Evolutionary conservation across 1,140 invertebrate species (phyloP), one percentile per base, ranked within the genome.

Genomic region (Drosophila ambigua): DNA sequence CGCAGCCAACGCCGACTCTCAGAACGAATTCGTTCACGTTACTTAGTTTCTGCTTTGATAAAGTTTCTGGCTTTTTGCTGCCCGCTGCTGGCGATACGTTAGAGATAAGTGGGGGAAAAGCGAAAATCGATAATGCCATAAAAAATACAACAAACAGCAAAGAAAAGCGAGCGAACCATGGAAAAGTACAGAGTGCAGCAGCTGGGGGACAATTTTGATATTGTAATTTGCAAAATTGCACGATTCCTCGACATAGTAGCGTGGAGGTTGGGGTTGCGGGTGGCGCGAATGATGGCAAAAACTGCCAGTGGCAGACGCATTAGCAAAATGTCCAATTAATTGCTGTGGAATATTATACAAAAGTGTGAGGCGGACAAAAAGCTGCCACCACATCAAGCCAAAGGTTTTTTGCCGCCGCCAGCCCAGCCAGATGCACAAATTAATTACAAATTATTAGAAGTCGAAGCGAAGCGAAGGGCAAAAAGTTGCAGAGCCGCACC

Each of bases 251-350:
- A 52, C 20, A 20, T 20, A 20, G 20, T 43, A 53, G 39, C 24
- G 63, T 35, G 35, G 65, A 28, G 58, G 54, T 39, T 39, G 35
- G 31, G 31, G 5, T 28, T 7, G 26, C 26, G 5, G 5, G 23
- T 23, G 2, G 23, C 26, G 26, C 26, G 26, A n/a, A n/a, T n/a
- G 23, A 1, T 39, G 41, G 54, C 58, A 72, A 72, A 59, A 77
- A 77, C 20, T 75, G 76, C 71, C 75, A 83, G 72, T 64, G 77
- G 64, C 77, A 50, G 54, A 68, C 82, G 65, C 82, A 87, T 87
- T 87, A 87, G 82, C 80, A 57, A 87, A 88, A 87, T 88, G 75
- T 59, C 57, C 67, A 79, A 87, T 88, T 87, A 87, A 87, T 87
- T 82, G 75, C 83, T 50, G 68, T 57, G 43, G 46, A 68, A 31